phyloP scores from a whole-genome alignment of 1,140 invertebrate species.

The Gonatopus flavifemur region DNA sequence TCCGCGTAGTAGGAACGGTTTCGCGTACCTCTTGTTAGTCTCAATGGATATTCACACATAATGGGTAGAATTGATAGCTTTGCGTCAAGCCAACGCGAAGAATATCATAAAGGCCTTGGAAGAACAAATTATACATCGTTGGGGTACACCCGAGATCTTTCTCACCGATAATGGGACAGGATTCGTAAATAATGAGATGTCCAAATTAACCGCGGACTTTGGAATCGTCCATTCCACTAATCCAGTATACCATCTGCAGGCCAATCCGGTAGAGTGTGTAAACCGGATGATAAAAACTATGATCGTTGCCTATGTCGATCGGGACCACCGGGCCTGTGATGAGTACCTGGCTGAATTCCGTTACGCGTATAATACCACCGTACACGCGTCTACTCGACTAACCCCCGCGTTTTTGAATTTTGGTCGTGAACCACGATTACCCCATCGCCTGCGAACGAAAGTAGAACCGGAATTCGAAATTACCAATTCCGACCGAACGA shows the following conservation, averaged over 20 bases:
- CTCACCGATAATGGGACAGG: slow-evolving; percentile 52
- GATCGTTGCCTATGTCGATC: not conserved
- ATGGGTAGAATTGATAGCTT: slow-evolving; percentile 18
- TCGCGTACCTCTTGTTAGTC: slow-evolving; percentile 30
- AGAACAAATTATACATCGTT: slow-evolving; percentile 32
- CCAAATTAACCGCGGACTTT: slow-evolving; percentile 13
- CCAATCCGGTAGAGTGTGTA: slow-evolving; percentile 44
- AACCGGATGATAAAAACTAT: slow-evolving; percentile 43
- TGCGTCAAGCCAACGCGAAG: slow-evolving; percentile 36
- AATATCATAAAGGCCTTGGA: slow-evolving; percentile 28
- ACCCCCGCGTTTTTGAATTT: slow-evolving; percentile 41
- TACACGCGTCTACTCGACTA: slow-evolving; percentile 26
- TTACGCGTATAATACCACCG: slow-evolving; percentile 49
- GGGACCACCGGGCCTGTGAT: slow-evolving; percentile 24
- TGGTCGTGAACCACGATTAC: slow-evolving; percentile 11
- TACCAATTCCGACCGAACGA: slow-evolving; percentile 3
- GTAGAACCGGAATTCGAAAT: not conserved
- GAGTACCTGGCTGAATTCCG: slow-evolving; percentile 35
- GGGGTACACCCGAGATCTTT: slow-evolving; percentile 38
- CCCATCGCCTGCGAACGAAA: not conserved
- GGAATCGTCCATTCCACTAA: slow-evolving; percentile 28
- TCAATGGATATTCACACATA: slow-evolving; percentile 5
- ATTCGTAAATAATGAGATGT: slow-evolving; percentile 35
- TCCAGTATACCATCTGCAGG: slow-evolving; percentile 43
- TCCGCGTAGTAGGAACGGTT: slow-evolving; percentile 29